Conservation (phyloP, 2,888 invertebrate species). For the Agriopis marginaria region DNA sequence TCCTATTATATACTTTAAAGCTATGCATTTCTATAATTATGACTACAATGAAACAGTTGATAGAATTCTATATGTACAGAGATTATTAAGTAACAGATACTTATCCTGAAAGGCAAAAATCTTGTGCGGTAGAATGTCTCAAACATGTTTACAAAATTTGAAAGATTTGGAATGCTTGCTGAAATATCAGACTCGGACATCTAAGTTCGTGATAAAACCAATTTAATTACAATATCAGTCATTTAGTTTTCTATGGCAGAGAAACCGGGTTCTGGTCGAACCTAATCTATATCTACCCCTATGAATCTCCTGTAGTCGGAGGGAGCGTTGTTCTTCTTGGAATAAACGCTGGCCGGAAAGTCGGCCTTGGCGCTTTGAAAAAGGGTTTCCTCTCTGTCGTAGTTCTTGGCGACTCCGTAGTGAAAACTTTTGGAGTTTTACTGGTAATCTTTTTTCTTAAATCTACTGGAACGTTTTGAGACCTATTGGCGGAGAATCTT, state of each 20-base stretch:
- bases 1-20: constrained; percentile 75
- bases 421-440: constrained; percentile 61
- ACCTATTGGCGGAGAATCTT: constrained; percentile 69
- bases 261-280: constrained; percentile 57
- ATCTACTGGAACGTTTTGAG: constrained; percentile 80
- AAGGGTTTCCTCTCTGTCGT: constrained; percentile 75
- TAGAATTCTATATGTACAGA: constrained; percentile 50
- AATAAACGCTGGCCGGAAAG: constrained; percentile 74
- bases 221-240: constrained; percentile 61
- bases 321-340: constrained; percentile 70
- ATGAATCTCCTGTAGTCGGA: constrained; percentile 53
- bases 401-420: constrained; percentile 72
- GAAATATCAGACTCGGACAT: constrained; percentile 56
- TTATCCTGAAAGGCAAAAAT: constrained; percentile 18
- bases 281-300: constrained; percentile 43
- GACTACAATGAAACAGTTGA: constrained; percentile 77
- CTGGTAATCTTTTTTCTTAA: constrained; percentile 69
- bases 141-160: neutral
- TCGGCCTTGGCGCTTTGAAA: constrained; percentile 74
- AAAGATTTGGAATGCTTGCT: neutral
- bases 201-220: constrained; percentile 45
- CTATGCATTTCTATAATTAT: constrained; percentile 78
- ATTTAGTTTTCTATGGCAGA: constrained; percentile 67
- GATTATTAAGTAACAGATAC: constrained; percentile 55
- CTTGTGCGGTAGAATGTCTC: neutral